phyloP scores from a whole-genome alignment of 2,888 invertebrate species.

The Tachina lurida region DNA sequence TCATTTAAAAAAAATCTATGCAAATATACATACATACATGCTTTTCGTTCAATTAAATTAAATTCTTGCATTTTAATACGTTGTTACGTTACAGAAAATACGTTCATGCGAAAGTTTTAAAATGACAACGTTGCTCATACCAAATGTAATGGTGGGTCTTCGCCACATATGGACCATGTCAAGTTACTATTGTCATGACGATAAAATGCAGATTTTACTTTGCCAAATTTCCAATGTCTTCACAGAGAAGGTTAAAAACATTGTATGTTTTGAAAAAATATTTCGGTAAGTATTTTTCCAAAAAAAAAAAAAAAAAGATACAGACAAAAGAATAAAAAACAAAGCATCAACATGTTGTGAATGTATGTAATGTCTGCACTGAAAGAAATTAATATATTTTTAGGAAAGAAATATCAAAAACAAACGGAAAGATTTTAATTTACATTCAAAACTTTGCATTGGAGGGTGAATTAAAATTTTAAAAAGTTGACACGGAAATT shows the following conservation, averaged over 20 bases:
- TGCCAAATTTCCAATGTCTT: conserved; percentile 92
- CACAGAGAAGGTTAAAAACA: conserved; percentile 88
- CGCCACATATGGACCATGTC: conserved; percentile 97
- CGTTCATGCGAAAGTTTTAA: conserved; percentile 88
- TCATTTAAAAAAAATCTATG: conserved; percentile 21
- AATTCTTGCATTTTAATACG: neutral
- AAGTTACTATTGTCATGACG: conserved; percentile 91
- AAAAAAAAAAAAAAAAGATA: conserved; percentile 2
- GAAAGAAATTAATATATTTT: neutral
- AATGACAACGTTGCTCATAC: conserved; percentile 88
- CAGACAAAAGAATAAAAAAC: neutral
- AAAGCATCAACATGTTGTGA: neutral
- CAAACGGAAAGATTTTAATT: neutral
- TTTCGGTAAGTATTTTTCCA: conserved; percentile 87
- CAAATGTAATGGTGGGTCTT: conserved; percentile 91
- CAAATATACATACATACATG: neutral
- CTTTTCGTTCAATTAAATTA: too few relatives aligned
- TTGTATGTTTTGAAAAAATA: conserved; percentile 88
- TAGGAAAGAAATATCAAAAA: neutral
- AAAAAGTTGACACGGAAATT: too few relatives aligned
- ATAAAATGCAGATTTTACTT: conserved; percentile 92
- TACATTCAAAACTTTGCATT: too few relatives aligned
- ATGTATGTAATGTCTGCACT: neutral
- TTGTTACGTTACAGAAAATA: conserved; percentile 85
- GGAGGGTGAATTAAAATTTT: too few relatives aligned